These are phyloP conservation scores for Hesperophylax magnus DNA, from an alignment of 1,140 invertebrate genomes.

Conservation along the genomic window DNA sequence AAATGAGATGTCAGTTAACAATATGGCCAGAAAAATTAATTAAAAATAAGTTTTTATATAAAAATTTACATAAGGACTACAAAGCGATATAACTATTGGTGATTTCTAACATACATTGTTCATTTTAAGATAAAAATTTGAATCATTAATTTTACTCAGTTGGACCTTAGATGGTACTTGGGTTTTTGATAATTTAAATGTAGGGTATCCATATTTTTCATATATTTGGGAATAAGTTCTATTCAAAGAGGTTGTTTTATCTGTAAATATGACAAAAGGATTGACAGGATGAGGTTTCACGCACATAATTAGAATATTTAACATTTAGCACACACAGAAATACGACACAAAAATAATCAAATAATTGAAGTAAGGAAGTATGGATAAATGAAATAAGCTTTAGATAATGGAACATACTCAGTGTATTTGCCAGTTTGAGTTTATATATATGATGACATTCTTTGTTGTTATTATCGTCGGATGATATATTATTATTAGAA, in stretches of 20 bases:
- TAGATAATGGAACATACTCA: slow-evolving; percentile 16
- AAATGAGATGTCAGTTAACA: too few species aligned
- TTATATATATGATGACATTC: slow-evolving; percentile 35
- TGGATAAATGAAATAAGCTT: neutral
- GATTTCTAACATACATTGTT: slow-evolving; percentile 33
- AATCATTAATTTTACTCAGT: slow-evolving; percentile 36
- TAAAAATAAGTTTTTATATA: too few species aligned
- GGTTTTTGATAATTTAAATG: slow-evolving; percentile 39
- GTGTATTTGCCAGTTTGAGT: slow-evolving; percentile 24
- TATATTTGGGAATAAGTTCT: slow-evolving; percentile 42
- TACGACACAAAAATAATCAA: neutral
- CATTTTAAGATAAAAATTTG: slow-evolving; percentile 36
- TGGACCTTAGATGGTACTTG: slow-evolving; percentile 33
- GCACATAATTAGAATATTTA: neutral
- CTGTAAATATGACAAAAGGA: slow-evolving; percentile 30
- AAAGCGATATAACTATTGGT: slow-evolving; percentile 21
- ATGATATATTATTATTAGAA: neutral
- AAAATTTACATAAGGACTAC: too few species aligned
- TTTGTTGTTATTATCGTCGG: slow-evolving; percentile 26
- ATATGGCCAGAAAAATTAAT: too few species aligned
- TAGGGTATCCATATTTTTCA: slow-evolving; percentile 42
- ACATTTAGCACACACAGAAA: slow-evolving; percentile 1
- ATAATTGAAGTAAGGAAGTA: neutral
- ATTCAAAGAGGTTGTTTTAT: slow-evolving; percentile 41
- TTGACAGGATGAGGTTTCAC: slow-evolving; percentile 8